Base-by-base conservation (phyloP, 2,888 invertebrate species). In the Diogma glabrata region DNA sequence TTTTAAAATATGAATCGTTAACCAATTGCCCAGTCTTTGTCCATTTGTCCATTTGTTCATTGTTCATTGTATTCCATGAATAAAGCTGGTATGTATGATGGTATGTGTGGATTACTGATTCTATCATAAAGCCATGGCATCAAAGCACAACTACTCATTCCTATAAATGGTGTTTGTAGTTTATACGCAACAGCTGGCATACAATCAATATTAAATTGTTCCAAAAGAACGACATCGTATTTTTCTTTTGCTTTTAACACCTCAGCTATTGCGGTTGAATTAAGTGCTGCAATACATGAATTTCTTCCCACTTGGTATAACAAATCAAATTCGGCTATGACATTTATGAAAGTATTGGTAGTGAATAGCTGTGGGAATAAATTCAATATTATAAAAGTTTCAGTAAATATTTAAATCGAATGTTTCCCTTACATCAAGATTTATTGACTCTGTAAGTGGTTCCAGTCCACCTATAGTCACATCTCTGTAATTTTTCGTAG, bases 161-260 rank as follows among this genome's bases (percentile, higher is more conserved):
- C 76, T 1, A 82, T 69, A 2, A 77, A 71, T 1, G 81, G 79
- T 8, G 74, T 71, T 22, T 72, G 65, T 47, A 81, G 63, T 50
- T 74, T 62, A 59, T 79, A 66, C 2, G 77, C 77, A 14, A 82
- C 65, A 0, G 76, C 80, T 55, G 81, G 63, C 47, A 75, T 64
- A 57, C 81, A 81, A 55, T 81, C 79, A 17, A 74, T 72, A 53
- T 74, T 76, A 57, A 81, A 82, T 53, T 75, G 71, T 62, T 80
- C 80, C 7, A 72, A 68, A 6, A 81, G 62, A 1, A 79, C 64
- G 5, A 81, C 58, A 60, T 84, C 83, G 54, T 78, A 84, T 5
- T 49, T 46, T 16, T 53, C 43, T 49, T 70, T 68, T 0, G 60
- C 54, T 24, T 57, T 48, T 2, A 67, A 47, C 3, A 67, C 62